A percentile compares a stretch with the other conserved stretches of the same genome.
phyloP scores from a whole-genome alignment of 2,113 vertebrate species.

The Irena cyanogastra region DNA sequence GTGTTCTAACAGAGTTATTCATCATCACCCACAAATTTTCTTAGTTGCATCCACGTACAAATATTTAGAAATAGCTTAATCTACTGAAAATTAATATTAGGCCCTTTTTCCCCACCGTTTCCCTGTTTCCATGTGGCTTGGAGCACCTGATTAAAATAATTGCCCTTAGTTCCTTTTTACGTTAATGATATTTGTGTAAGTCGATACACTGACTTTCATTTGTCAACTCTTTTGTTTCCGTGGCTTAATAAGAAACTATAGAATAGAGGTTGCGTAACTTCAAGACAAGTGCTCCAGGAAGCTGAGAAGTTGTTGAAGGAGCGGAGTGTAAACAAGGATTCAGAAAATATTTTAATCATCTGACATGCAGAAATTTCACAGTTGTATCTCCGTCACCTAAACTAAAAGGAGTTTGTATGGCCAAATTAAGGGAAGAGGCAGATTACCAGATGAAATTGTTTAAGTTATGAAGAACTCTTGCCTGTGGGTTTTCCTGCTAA shows the following conservation, averaged over 20 bases:
- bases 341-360: not conserved
- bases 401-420: not conserved
- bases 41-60: not conserved
- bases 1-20: not conserved
- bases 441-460: not conserved
- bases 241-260: constrained; percentile 55
- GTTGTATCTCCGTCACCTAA: not conserved
- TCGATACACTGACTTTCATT: not conserved
- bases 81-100: not conserved
- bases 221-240: constrained; percentile 17
- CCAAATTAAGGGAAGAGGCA: not conserved
- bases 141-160: not conserved
- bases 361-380: not conserved
- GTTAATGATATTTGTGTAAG: constrained; percentile 17
- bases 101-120: not conserved
- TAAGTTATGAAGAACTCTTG: constrained; percentile 45
- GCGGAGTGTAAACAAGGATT: not conserved
- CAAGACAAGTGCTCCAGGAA: not conserved
- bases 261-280: constrained; percentile 25
- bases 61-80: not conserved
- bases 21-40: not conserved
- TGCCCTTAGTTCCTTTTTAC: not conserved
- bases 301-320: not conserved
- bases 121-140: not conserved
- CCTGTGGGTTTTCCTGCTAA: not conserved